A percentile compares a stretch with the other conserved stretches of the same genome.
Conservation (phyloP, 1,140 invertebrate genomes). For the Stenopsyche tienmushanensis region DNA sequence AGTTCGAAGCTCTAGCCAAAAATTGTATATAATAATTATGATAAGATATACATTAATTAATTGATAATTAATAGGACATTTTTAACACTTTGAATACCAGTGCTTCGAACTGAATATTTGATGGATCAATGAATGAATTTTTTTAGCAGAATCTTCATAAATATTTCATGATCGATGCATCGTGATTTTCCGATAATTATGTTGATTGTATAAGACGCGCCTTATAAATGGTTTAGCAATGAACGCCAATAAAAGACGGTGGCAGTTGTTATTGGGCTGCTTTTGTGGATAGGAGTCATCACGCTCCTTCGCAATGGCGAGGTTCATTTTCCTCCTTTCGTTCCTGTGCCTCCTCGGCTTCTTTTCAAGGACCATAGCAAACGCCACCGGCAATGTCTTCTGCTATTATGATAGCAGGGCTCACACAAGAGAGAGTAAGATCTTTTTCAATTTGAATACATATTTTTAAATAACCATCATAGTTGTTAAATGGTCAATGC, state of each 20-base stretch:
- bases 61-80: too few relatives aligned
- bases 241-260: neutral
- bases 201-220: neutral
- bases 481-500: too few relatives aligned
- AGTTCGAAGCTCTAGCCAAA: too few relatives aligned
- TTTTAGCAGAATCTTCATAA: too few relatives aligned
- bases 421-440: slow-evolving; percentile 65
- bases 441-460: neutral
- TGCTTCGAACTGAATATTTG: too few relatives aligned
- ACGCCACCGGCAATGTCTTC: slow-evolving; percentile 55
- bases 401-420: slow-evolving; percentile 71
- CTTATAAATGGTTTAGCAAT: neutral
- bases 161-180: neutral
- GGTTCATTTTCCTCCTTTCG: slow-evolving; percentile 41
- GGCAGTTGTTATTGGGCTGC: neutral
- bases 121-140: too few relatives aligned
- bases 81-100: too few relatives aligned
- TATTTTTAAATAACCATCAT: too few relatives aligned
- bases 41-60: too few relatives aligned
- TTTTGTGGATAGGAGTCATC: neutral
- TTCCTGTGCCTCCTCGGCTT: slow-evolving; percentile 46
- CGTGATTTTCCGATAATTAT: neutral
- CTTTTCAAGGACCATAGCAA: slow-evolving; percentile 43
- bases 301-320: slow-evolving; percentile 27
- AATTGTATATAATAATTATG: too few relatives aligned